These are phyloP conservation scores for Cerastis leucographa DNA, from an alignment of 2,888 invertebrate species.

Conservation along the genomic window DNA sequence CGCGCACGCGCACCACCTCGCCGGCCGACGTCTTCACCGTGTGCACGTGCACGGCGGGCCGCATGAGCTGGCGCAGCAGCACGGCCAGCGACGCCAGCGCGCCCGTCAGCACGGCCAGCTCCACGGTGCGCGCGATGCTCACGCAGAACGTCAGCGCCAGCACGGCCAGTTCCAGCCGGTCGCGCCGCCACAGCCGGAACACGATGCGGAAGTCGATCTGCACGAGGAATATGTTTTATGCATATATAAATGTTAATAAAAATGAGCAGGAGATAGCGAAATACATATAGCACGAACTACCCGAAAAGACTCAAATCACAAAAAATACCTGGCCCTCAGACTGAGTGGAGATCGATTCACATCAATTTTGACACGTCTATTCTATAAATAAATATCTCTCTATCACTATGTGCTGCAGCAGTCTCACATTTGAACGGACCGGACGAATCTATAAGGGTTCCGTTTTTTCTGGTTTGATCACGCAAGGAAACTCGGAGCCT, in stretches of 20 bases:
- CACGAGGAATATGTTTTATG: background rate
- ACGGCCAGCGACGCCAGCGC: slow-evolving; percentile 91
- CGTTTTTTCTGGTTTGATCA: too few relatives aligned
- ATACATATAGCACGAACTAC: too few relatives aligned
- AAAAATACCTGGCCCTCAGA: too few relatives aligned
- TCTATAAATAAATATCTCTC: too few relatives aligned
- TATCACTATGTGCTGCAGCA: too few relatives aligned
- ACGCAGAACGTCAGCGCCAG: slow-evolving; percentile 92
- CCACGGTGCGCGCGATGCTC: slow-evolving; percentile 93
- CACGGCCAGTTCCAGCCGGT: slow-evolving; percentile 92
- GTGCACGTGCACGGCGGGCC: slow-evolving; percentile 87
- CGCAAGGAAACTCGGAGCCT: too few relatives aligned
- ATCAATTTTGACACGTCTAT: too few relatives aligned
- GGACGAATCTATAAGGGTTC: background rate
- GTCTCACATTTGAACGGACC: background rate
- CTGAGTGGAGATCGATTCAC: too few relatives aligned
- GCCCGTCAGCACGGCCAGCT: slow-evolving; percentile 95
- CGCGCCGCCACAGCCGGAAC: slow-evolving; percentile 89
- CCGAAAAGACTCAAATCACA: too few relatives aligned
- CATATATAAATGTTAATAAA: background rate
- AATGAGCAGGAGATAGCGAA: too few relatives aligned
- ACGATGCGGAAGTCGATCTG: slow-evolving; percentile 90
- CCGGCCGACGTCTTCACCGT: slow-evolving; percentile 71
- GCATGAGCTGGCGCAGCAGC: slow-evolving; percentile 92
- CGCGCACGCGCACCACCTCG: slow-evolving; percentile 84